These are phyloP conservation scores for Geophilus truncorum DNA, from an alignment of 2,888 invertebrate genomes.

Conservation along the genomic window DNA sequence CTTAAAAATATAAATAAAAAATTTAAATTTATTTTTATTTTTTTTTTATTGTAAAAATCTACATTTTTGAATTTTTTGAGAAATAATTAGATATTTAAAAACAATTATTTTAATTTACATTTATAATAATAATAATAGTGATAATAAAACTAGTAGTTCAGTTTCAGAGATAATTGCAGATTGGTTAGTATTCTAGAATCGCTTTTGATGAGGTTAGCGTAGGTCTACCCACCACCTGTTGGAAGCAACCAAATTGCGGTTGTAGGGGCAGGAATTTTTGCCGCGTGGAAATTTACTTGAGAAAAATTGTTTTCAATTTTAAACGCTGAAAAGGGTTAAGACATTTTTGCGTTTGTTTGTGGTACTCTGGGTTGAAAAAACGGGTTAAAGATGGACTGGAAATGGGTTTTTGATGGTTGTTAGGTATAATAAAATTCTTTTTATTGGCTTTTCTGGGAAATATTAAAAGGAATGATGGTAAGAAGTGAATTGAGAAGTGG, in stretches of 20 bases:
- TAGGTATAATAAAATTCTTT: background rate
- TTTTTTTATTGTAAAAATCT: background rate
- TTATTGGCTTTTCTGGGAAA: background rate
- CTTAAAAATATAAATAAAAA: background rate
- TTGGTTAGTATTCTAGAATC: slow-evolving; percentile 25
- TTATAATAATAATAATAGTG: no score
- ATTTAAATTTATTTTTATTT: background rate
- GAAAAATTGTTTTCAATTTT: background rate
- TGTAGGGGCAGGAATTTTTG: background rate
- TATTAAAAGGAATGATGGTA: background rate
- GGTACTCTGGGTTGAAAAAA: background rate
- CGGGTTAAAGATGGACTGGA: background rate
- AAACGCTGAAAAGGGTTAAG: no score
- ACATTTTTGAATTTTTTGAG: background rate
- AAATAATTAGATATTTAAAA: background rate
- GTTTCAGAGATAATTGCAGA: background rate
- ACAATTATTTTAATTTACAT: no score
- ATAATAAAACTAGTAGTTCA: background rate
- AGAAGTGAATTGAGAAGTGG: background rate
- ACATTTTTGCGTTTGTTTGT: background rate
- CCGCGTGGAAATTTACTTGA: background rate
- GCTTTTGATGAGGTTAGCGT: slow-evolving; percentile 23
- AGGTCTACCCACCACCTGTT: slow-evolving; percentile 23
- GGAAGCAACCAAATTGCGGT: background rate
- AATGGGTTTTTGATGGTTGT: no score